Conservation (phyloP, 1,140 invertebrate species). For the Agrypnia vestita region DNA sequence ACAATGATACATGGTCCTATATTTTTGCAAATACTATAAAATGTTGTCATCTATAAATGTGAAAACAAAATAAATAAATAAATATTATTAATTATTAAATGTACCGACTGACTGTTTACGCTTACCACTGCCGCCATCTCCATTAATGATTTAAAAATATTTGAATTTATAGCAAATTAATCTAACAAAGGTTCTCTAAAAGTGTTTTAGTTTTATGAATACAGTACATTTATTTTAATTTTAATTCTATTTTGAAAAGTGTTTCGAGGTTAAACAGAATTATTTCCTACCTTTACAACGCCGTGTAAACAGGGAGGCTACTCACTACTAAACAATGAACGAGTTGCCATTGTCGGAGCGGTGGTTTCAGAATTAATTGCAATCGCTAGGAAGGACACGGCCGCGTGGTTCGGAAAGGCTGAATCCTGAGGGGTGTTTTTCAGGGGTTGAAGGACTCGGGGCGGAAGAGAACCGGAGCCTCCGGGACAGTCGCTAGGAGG, state of each 20-base stretch:
- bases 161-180: too few relatives aligned
- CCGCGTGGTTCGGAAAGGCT: constrained; percentile 12
- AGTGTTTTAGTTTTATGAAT: neutral
- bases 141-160: too few relatives aligned
- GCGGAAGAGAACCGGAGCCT: neutral
- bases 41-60: too few relatives aligned
- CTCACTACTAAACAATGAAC: neutral
- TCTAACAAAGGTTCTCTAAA: too few relatives aligned
- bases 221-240: neutral
- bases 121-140: too few relatives aligned
- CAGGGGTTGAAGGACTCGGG: neutral
- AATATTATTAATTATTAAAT: too few relatives aligned
- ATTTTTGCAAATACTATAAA: too few relatives aligned
- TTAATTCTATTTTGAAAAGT: neutral
- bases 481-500: neutral
- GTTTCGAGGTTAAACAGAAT: neutral
- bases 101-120: too few relatives aligned
- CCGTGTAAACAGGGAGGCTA: neutral
- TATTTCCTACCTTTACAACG: neutral
- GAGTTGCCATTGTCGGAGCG: neutral
- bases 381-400: constrained; percentile 5
- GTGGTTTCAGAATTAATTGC: neutral
- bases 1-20: too few relatives aligned
- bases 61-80: too few relatives aligned
- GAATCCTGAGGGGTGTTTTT: constrained; percentile 16